Evolutionary conservation across 2,888 invertebrate species (phyloP).

Genomic region (Alviniconcha strummeri): DNA sequence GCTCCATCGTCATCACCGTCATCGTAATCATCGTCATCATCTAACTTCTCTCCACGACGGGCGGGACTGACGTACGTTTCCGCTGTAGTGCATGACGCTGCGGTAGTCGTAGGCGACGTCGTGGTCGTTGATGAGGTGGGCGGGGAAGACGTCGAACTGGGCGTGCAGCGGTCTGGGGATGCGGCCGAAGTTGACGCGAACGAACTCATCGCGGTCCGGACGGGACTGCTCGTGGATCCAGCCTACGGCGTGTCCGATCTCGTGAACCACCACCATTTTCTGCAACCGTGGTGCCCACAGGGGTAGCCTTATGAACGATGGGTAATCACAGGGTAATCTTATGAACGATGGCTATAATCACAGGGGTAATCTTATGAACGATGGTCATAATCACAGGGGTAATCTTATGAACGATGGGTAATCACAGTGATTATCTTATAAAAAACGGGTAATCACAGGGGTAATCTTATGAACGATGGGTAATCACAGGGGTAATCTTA

Average conservation of each 20-base stretch:
- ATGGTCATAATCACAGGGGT: background rate
- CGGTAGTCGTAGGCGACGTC: conserved; percentile 58
- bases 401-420: too few species aligned
- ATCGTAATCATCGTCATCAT: too few species aligned
- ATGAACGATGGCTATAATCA: too few species aligned
- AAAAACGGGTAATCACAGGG: too few species aligned
- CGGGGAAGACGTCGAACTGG: conserved; percentile 51
- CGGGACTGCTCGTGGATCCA: conserved; percentile 63
- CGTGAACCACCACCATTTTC: conserved; percentile 57
- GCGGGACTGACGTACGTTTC: conserved; percentile 40
- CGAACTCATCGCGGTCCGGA: conserved; percentile 56
- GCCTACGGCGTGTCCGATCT: conserved; percentile 62
- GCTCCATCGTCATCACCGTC: too few species aligned
- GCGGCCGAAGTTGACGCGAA: conserved; percentile 41
- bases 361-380: background rate
- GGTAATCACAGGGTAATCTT: background rate
- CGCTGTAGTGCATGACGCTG: conserved; percentile 64
- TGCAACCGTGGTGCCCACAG: conserved; percentile 16
- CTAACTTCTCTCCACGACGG: too few species aligned
- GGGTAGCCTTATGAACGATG: background rate
- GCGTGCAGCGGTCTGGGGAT: conserved; percentile 41
- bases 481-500: background rate
- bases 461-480: background rate
- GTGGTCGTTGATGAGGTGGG: conserved; percentile 42
- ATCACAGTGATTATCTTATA: too few species aligned